These are phyloP conservation scores for Dryobates pubescens DNA, from an alignment of 2,797 vertebrate species.

Conservation along the genomic window DNA sequence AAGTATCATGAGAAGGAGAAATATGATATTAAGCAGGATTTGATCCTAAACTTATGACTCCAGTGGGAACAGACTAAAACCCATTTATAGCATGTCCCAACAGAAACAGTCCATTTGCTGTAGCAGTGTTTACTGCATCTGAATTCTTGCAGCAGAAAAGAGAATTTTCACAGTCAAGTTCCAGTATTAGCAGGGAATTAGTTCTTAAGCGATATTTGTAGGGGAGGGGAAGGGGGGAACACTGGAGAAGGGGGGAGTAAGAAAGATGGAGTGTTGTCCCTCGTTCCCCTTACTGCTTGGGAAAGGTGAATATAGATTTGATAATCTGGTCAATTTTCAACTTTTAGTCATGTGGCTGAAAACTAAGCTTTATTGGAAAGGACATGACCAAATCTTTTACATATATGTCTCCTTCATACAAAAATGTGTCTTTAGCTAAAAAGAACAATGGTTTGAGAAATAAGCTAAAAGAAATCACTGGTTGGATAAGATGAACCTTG, in stretches of 20 bases:
- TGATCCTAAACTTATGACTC: conserved; percentile 52
- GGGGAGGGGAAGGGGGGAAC: accelerated
- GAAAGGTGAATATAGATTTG: background rate
- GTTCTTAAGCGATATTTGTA: conserved; percentile 3
- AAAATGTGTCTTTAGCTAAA: background rate
- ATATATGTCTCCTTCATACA: background rate
- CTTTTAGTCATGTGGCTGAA: background rate
- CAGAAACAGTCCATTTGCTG: conserved; percentile 44
- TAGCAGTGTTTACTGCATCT: conserved; percentile 33
- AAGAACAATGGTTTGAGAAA: background rate
- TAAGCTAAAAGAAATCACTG: background rate
- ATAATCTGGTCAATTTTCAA: conserved; percentile 8
- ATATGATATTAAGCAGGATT: conserved; percentile 42
- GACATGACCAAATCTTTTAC: background rate
- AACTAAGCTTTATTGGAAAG: background rate
- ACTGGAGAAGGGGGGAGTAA: too few species aligned
- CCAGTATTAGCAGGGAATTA: conserved; percentile 16
- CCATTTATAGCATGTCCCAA: conserved; percentile 35
- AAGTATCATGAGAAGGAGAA: conserved; percentile 48
- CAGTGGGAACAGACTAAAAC: conserved; percentile 21
- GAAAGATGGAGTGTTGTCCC: accelerated
- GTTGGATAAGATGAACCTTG: background rate
- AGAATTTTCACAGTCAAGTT: conserved; percentile 40
- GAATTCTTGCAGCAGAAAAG: conserved; percentile 36
- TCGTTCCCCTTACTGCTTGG: background rate